phyloP scores from a whole-genome alignment of 2,888 invertebrate species.

The Dexiosoma caninum region DNA sequence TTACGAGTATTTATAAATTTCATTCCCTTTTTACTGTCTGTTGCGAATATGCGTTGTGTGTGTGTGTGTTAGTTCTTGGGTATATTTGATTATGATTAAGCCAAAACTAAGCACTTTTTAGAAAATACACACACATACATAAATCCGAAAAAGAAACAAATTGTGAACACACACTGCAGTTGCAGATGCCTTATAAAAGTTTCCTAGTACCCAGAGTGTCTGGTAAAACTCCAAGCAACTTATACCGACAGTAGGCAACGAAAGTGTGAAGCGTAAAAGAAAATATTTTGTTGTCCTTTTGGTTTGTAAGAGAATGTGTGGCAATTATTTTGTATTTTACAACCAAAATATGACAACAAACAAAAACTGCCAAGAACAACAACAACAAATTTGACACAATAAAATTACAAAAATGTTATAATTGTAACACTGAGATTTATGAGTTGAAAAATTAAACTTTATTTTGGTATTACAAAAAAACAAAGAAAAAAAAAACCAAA shows the following conservation, averaged over 20 bases:
- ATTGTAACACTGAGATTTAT: conserved; percentile 58
- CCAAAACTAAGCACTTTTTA: conserved; percentile 28
- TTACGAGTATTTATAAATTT: too few relatives aligned
- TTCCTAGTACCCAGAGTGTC: background rate
- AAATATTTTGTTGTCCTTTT: conserved; percentile 13
- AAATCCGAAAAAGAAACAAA: background rate
- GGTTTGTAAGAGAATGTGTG: background rate
- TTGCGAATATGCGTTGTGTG: background rate
- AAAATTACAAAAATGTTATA: conserved; percentile 43
- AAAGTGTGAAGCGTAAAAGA: too few relatives aligned
- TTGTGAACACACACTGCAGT: background rate
- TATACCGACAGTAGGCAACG: background rate
- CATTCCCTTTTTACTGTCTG: too few relatives aligned
- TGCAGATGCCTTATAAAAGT: background rate
- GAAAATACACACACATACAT: background rate
- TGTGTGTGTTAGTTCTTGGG: background rate
- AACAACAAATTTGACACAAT: conserved; percentile 13
- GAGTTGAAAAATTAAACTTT: conserved; percentile 60
- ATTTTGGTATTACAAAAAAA: background rate
- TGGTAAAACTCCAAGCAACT: background rate
- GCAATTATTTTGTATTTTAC: background rate
- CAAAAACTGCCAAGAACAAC: background rate
- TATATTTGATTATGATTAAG: conserved; percentile 39
- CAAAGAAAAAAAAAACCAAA: background rate
- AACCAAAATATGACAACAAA: background rate